Percentiles rank a stretch among this genome's conserved stretches.
Evolutionary conservation across 2,797 vertebrate species (phyloP).

Genomic region (Tauraco hartlaubi): DNA sequence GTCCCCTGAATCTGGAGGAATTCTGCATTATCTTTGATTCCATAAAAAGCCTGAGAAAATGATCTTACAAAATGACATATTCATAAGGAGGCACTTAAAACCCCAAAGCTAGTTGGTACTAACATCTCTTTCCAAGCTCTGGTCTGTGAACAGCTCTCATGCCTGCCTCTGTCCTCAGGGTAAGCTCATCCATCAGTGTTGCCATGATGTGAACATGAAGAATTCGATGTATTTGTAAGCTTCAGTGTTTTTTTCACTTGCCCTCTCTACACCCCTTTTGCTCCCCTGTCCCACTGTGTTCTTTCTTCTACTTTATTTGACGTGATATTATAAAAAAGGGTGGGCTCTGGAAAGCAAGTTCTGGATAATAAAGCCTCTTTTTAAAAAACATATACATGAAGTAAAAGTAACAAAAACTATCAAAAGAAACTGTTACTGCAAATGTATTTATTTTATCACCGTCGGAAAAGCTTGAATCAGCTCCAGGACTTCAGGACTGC

Average conservation of each 20-base stretch:
- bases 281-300: neutral
- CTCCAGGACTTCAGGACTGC: neutral
- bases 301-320: neutral
- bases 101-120: neutral
- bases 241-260: neutral
- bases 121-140: neutral
- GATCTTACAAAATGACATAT: neutral
- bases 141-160: neutral
- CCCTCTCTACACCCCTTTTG: neutral
- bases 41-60: neutral
- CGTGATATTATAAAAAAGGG: neutral
- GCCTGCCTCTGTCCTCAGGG: neutral
- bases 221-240: neutral
- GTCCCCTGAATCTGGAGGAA: neutral
- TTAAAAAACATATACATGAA: neutral
- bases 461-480: neutral
- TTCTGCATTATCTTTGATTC: neutral
- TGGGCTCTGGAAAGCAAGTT: neutral
- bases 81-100: neutral
- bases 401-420: neutral
- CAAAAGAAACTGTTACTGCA: neutral
- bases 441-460: slow-evolving; percentile 4
- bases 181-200: neutral
- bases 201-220: neutral
- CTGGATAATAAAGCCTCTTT: neutral